Conservation (phyloP, 2,888 invertebrate species). For the Phengaris arion region DNA sequence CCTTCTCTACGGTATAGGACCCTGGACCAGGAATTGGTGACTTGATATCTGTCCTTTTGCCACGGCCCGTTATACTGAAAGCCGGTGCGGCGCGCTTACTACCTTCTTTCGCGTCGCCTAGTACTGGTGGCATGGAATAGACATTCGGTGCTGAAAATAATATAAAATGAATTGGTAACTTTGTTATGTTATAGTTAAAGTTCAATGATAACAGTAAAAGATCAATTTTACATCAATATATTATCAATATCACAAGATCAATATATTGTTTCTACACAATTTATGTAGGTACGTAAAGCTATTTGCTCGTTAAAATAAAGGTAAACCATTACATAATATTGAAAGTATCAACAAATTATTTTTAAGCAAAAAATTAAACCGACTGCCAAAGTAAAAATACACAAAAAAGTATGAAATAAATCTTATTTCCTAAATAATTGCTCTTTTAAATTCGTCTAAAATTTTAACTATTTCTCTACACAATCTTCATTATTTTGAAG, state of each 20-base stretch:
- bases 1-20: conserved; percentile 82
- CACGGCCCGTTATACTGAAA: conserved; percentile 92
- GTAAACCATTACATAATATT: not conserved
- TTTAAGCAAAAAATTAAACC: too few relatives aligned
- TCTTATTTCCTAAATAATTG: too few relatives aligned
- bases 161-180: not conserved
- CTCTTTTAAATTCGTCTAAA: too few relatives aligned
- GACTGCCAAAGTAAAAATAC: too few relatives aligned
- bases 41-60: conserved; percentile 77
- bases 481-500: too few relatives aligned
- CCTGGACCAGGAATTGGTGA: conserved; percentile 89
- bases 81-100: conserved; percentile 87
- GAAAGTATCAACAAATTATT: not conserved
- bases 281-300: not conserved
- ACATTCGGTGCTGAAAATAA: conserved; percentile 88
- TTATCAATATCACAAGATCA: too few relatives aligned
- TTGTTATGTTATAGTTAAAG: too few relatives aligned
- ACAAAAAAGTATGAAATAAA: too few relatives aligned
- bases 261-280: not conserved
- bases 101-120: conserved; percentile 80
- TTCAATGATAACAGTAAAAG: too few relatives aligned
- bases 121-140: conserved; percentile 90
- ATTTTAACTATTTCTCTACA: too few relatives aligned
- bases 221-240: too few relatives aligned
- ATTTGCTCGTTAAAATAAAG: not conserved